Evolutionary conservation across 2,113 vertebrate genomes (phyloP).

Genomic region (Clupea harengus): DNA sequence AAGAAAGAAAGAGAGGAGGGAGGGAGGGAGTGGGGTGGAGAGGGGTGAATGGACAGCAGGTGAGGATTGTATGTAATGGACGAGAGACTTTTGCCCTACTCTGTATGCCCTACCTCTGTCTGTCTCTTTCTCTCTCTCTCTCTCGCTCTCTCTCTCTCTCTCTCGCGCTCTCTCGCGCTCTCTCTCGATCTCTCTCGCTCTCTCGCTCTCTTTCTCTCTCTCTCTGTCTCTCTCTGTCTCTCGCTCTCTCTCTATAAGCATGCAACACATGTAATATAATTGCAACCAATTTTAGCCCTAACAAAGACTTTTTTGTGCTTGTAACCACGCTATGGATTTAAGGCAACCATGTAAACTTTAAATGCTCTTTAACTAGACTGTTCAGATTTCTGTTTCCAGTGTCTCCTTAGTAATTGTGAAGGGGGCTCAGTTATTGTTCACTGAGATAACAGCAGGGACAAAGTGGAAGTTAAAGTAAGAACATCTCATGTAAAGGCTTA

Average conservation of each 20-base stretch:
- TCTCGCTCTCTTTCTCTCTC: neutral
- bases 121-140: neutral
- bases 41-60: too few species aligned
- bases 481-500: too few species aligned
- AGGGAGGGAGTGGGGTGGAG: neutral
- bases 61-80: neutral
- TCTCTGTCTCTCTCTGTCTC: neutral
- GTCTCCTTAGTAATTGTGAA: neutral
- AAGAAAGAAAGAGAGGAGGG: neutral
- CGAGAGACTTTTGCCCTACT: neutral
- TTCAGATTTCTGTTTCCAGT: neutral
- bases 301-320: neutral
- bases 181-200: too few species aligned
- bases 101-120: neutral
- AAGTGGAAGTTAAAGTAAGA: neutral
- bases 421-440: neutral
- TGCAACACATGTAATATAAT: neutral
- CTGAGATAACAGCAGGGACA: neutral
- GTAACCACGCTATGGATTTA: too few species aligned
- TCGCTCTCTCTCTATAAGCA: neutral
- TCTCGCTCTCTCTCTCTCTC: neutral
- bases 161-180: neutral
- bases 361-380: neutral
- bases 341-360: neutral
- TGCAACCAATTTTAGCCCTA: neutral